Conservation (phyloP, 2,797 vertebrate genomes). For the Gephyroberyx darwinii region DNA sequence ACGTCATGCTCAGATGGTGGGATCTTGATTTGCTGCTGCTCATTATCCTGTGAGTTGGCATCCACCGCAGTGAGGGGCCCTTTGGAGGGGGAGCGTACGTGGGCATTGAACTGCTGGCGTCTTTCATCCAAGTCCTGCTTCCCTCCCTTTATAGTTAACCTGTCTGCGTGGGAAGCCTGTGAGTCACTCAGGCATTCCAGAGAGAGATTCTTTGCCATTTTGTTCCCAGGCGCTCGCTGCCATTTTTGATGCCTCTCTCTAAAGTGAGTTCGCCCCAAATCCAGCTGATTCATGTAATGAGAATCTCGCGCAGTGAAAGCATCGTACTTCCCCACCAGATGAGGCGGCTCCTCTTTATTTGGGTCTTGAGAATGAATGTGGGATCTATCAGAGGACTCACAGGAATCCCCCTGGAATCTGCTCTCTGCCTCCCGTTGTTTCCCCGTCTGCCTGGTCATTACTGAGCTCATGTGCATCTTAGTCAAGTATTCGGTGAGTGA, state of each 20-base stretch:
- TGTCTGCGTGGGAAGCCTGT: conserved; percentile 82
- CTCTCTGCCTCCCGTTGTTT: conserved; percentile 84
- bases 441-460: conserved; percentile 88
- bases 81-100: conserved; percentile 84
- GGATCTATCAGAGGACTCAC: conserved; percentile 80
- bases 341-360: conserved; percentile 82
- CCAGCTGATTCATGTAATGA: conserved; percentile 90
- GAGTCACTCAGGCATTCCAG: conserved; percentile 82
- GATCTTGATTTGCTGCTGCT: conserved; percentile 81
- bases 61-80: conserved; percentile 81
- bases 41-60: conserved; percentile 74
- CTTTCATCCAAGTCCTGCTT: conserved; percentile 80
- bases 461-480: conserved; percentile 92
- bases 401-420: conserved; percentile 77
- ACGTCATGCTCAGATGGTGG: conserved; percentile 85
- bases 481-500: conserved; percentile 96
- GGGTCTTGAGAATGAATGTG: conserved; percentile 79
- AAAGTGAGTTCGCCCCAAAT: conserved; percentile 92
- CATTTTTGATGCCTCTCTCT: conserved; percentile 91
- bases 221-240: conserved; percentile 83
- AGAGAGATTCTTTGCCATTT: conserved; percentile 84
- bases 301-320: conserved; percentile 88
- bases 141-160: conserved; percentile 82
- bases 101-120: conserved; percentile 82
- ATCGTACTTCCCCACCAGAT: conserved; percentile 86